Conservation (phyloP, 2,888 invertebrate species). For the Allolobophora icterica region DNA sequence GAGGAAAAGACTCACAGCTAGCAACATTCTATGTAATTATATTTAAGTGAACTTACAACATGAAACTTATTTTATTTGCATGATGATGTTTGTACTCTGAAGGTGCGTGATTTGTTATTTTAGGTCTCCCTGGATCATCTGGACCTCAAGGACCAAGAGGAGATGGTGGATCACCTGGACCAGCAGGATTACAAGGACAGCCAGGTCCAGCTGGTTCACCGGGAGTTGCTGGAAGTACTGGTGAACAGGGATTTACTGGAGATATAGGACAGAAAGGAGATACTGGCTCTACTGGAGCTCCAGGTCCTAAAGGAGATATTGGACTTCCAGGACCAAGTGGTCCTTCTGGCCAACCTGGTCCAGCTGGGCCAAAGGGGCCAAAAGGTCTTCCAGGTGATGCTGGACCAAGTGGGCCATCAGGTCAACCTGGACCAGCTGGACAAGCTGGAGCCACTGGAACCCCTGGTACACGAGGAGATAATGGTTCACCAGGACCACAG, state of each 20-base stretch:
- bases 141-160: slow-evolving; percentile 49
- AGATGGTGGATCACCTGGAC: slow-evolving; percentile 29
- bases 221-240: slow-evolving; percentile 37
- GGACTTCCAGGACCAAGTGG: slow-evolving; percentile 38
- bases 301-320: slow-evolving; percentile 33
- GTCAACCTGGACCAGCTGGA: slow-evolving; percentile 44
- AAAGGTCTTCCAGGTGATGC: slow-evolving; percentile 33
- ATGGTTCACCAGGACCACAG: slow-evolving; percentile 27
- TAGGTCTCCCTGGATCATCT: slow-evolving; percentile 41
- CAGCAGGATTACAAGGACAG: not conserved
- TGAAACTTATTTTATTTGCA: not conserved
- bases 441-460: slow-evolving; percentile 40
- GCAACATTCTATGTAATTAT: not conserved
- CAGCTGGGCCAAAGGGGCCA: slow-evolving; percentile 37
- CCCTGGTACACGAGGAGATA: slow-evolving; percentile 37
- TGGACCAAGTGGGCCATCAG: slow-evolving; percentile 39
- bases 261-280: slow-evolving; percentile 37
- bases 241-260: slow-evolving; percentile 32
- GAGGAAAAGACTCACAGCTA: not conserved
- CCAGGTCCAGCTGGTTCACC: slow-evolving; percentile 39
- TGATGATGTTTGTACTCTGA: slow-evolving; percentile 23
- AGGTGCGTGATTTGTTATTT: slow-evolving; percentile 25
- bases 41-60: not conserved
- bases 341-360: slow-evolving; percentile 35
- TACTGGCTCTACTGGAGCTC: slow-evolving; percentile 31